Conservation (phyloP, 2,888 invertebrate species). For the Andrena bicolor region DNA sequence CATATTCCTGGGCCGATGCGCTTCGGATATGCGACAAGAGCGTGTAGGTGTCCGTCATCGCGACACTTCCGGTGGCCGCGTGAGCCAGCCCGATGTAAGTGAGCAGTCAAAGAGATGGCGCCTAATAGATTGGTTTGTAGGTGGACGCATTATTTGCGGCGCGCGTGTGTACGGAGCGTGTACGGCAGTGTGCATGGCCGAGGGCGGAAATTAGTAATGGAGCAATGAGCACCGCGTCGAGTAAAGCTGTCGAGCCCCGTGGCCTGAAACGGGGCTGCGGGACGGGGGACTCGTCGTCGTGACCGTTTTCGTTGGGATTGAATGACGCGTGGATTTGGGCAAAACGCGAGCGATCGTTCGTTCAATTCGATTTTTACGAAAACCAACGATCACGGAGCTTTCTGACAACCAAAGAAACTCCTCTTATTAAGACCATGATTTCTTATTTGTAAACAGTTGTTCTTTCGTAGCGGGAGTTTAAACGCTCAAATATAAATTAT, state of each 20-base stretch:
- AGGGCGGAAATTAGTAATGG: slow-evolving; percentile 84
- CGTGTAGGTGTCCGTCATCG: slow-evolving; percentile 80
- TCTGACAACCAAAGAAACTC: not conserved
- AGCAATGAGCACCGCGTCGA: slow-evolving; percentile 80
- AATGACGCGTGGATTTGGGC: slow-evolving; percentile 57
- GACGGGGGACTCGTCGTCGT: slow-evolving; percentile 26
- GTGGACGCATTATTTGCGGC: slow-evolving; percentile 83
- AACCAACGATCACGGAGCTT: not conserved
- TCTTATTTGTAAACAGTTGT: not conserved
- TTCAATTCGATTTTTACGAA: not conserved
- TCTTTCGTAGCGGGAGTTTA: not conserved
- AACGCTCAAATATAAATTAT: not conserved
- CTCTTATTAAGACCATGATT: not conserved
- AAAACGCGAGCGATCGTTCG: slow-evolving; percentile 1
- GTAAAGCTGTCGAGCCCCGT: slow-evolving; percentile 72
- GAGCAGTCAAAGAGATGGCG: slow-evolving; percentile 85
- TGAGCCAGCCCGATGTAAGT: slow-evolving; percentile 79
- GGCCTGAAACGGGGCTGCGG: slow-evolving; percentile 42
- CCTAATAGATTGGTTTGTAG: slow-evolving; percentile 85
- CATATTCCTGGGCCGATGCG: slow-evolving; percentile 42
- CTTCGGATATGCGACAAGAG: slow-evolving; percentile 55
- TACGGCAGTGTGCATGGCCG: slow-evolving; percentile 64
- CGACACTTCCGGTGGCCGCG: slow-evolving; percentile 79
- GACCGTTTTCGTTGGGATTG: slow-evolving; percentile 68
- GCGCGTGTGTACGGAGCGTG: slow-evolving; percentile 51